phyloP scores from a whole-genome alignment of 2,113 vertebrate species.

The Pelusios castaneus region DNA sequence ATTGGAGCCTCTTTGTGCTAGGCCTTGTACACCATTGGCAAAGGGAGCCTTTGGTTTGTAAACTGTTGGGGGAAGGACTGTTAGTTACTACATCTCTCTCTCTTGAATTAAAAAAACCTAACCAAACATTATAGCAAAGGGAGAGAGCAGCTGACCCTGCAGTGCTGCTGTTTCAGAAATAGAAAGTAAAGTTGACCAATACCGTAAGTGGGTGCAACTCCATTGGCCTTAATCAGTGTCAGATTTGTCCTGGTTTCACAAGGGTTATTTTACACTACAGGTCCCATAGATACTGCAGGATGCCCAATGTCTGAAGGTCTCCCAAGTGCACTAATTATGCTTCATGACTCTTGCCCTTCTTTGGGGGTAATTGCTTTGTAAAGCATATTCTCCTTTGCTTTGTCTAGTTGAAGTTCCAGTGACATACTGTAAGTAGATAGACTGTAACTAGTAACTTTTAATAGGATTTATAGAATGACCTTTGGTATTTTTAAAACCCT shows the following conservation, averaged over 20 bases:
- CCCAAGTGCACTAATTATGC: not conserved
- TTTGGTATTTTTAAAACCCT: not conserved
- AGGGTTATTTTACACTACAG: not conserved
- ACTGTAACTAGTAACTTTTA: not conserved
- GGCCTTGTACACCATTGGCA: rapidly evolving
- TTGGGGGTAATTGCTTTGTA: too few species aligned
- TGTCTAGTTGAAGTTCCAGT: not conserved
- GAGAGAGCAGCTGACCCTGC: not conserved
- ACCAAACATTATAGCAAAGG: not conserved
- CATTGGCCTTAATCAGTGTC: not conserved
- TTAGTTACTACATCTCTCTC: not conserved
- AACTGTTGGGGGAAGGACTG: not conserved
- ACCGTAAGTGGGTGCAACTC: not conserved
- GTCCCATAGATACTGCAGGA: not conserved
- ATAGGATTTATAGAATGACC: not conserved
- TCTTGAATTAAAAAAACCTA: not conserved
- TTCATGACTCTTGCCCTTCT: not conserved
- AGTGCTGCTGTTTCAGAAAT: not conserved
- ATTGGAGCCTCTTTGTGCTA: not conserved
- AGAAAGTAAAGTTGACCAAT: not conserved
- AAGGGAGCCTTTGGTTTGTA: not conserved
- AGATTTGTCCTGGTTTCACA: not conserved
- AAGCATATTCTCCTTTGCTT: not conserved
- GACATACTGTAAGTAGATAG: not conserved
- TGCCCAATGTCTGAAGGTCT: not conserved